A percentile compares a stretch with the other conserved stretches of the same genome.
These are phyloP conservation scores for Anthopleura xanthogrammica DNA, from an alignment of 92 coral and sea anemone genomes.

Conservation along the genomic window DNA sequence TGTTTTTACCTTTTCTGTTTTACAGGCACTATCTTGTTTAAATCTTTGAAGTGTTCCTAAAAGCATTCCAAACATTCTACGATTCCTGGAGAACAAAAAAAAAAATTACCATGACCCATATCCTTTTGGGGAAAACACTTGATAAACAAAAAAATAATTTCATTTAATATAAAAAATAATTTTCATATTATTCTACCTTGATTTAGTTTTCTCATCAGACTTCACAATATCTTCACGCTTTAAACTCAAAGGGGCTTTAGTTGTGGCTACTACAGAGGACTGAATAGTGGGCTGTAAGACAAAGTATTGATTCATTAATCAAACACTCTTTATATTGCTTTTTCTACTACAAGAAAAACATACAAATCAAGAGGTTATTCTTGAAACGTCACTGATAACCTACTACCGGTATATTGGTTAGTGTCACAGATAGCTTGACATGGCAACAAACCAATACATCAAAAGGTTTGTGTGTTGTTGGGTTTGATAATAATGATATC, in stretches of 20 bases:
- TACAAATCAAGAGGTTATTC: no score
- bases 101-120: neutral
- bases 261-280: conserved; percentile 94
- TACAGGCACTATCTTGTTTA: conserved; percentile 81
- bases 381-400: no score
- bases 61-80: conserved; percentile 98
- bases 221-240: conserved; percentile 81
- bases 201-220: conserved; percentile 87
- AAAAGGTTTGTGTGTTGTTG: no score
- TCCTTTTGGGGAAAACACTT: neutral
- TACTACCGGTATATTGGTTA: no score
- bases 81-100: conserved; percentile 59
- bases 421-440: no score
- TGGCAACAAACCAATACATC: no score
- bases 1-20: conserved; percentile 73
- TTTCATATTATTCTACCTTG: conserved; percentile 55
- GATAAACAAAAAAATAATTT: neutral
- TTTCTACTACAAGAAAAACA: no score
- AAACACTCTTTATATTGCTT: neutral
- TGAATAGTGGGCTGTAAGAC: conserved; percentile 92
- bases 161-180: neutral
- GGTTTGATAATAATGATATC: no score
- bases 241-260: conserved; percentile 88
- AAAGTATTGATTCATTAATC: neutral
- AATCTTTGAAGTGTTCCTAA: conserved; percentile 93